Conservation (phyloP, 2,888 invertebrate genomes). For the Dromius quadrimaculatus region DNA sequence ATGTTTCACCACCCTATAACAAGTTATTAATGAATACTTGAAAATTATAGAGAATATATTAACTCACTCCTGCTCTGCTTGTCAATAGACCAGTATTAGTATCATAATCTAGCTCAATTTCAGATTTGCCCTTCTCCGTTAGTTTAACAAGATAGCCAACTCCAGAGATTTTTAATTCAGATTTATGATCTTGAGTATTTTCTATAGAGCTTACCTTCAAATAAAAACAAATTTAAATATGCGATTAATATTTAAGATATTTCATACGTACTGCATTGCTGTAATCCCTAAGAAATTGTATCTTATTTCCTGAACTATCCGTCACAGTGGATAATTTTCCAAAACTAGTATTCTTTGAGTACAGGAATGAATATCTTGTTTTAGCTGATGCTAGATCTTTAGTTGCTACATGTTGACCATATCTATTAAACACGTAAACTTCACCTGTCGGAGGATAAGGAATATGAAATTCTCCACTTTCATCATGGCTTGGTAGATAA, state of each 20-base stretch:
- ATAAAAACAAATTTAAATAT: conserved; percentile 54
- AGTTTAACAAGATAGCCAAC: conserved; percentile 91
- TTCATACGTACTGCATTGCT: conserved; percentile 78
- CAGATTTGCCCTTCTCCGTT: conserved; percentile 88
- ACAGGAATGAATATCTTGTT: conserved; percentile 93
- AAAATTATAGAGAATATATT: neutral
- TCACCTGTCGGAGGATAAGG: conserved; percentile 94
- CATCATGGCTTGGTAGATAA: conserved; percentile 87
- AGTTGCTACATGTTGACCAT: conserved; percentile 96
- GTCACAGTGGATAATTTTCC: conserved; percentile 94
- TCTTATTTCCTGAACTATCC: conserved; percentile 93
- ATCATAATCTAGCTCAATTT: conserved; percentile 92
- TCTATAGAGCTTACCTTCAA: conserved; percentile 83
- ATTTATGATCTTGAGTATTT: conserved; percentile 93
- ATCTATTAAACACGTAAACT: conserved; percentile 92
- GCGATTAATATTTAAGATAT: conserved; percentile 51
- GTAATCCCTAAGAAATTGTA: conserved; percentile 92
- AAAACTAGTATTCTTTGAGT: conserved; percentile 96
- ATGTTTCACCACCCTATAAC: conserved; percentile 83
- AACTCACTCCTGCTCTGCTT: conserved; percentile 82
- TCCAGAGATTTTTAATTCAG: conserved; percentile 91
- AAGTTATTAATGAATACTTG: neutral
- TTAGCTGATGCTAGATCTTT: conserved; percentile 95
- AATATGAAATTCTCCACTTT: conserved; percentile 92
- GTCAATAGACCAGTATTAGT: conserved; percentile 88